These are phyloP conservation scores for Eudyptes chrysolophus DNA, from an alignment of 2,113 vertebrate species.

Conservation along the genomic window DNA sequence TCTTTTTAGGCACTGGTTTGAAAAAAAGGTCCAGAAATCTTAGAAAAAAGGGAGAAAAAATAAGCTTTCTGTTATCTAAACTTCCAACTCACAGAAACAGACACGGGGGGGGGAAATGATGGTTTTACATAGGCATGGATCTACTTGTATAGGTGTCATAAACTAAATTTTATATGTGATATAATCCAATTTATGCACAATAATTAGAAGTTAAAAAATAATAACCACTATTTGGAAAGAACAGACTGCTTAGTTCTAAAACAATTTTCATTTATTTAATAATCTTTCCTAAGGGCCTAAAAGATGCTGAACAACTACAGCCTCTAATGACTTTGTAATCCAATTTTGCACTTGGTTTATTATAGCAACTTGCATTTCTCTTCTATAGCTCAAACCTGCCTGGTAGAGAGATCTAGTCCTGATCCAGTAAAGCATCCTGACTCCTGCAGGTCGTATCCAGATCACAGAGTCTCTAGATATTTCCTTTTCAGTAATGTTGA, in stretches of 20 bases:
- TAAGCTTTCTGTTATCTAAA: neutral
- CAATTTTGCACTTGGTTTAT: conserved; percentile 28
- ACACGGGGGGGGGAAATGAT: fast-evolving
- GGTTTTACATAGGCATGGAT: neutral
- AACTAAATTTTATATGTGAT: neutral
- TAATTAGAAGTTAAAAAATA: neutral
- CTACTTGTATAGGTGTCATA: neutral
- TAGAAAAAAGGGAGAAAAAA: neutral
- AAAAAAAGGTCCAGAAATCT: neutral
- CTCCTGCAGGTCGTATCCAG: neutral
- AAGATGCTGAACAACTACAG: neutral
- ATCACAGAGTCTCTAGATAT: neutral
- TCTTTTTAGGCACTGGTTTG: neutral
- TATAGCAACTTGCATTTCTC: conserved; percentile 6
- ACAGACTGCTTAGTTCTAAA: neutral
- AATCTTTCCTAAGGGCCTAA: conserved; percentile 5
- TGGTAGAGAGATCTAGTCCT: neutral
- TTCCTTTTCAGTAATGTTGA: neutral
- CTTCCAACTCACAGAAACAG: neutral
- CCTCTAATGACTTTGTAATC: conserved; percentile 12
- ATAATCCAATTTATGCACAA: neutral
- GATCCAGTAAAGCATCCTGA: neutral
- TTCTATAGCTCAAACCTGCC: neutral
- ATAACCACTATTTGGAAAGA: neutral
- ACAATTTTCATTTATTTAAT: neutral